Conservation (phyloP, 1,140 invertebrate genomes). For the Arion vulgaris region DNA sequence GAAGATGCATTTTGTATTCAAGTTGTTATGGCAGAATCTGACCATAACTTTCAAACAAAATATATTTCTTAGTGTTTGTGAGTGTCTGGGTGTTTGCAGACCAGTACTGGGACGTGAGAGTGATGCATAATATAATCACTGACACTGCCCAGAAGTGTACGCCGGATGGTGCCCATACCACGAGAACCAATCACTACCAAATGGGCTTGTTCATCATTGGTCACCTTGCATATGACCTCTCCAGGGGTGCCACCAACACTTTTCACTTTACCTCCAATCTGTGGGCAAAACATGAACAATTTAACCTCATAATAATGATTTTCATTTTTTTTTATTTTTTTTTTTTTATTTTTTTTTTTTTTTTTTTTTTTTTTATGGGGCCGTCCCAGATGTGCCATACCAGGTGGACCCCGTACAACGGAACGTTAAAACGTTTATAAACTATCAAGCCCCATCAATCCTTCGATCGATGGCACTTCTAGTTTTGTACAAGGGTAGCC, state of each 20-base stretch:
- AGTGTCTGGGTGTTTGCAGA: slow-evolving; percentile 48
- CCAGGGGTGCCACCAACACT: slow-evolving; percentile 66
- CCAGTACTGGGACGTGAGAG: slow-evolving; percentile 64
- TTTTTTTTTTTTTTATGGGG: too few relatives aligned
- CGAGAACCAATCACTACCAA: slow-evolving; percentile 67
- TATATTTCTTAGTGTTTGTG: slow-evolving; percentile 19
- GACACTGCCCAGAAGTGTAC: slow-evolving; percentile 68
- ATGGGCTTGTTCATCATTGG: slow-evolving; percentile 63
- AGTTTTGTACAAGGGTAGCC: too few relatives aligned
- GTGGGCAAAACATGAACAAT: not conserved
- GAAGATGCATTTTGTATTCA: not conserved
- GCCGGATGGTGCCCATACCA: slow-evolving; percentile 65
- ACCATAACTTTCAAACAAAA: too few relatives aligned
- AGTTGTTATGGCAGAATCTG: not conserved
- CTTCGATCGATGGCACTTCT: too few relatives aligned
- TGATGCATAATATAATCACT: slow-evolving; percentile 70
- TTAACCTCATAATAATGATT: too few relatives aligned
- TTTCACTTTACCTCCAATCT: slow-evolving; percentile 69
- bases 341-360: too few relatives aligned
- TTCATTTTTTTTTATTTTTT: too few relatives aligned
- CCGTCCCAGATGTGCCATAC: too few relatives aligned
- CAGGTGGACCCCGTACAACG: too few relatives aligned
- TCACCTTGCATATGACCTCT: slow-evolving; percentile 59
- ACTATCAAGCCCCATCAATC: too few relatives aligned
- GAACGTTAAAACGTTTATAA: too few relatives aligned